Evolutionary conservation across 2,113 vertebrate genomes (phyloP).

Genomic region (Chunga burmeisteri): DNA sequence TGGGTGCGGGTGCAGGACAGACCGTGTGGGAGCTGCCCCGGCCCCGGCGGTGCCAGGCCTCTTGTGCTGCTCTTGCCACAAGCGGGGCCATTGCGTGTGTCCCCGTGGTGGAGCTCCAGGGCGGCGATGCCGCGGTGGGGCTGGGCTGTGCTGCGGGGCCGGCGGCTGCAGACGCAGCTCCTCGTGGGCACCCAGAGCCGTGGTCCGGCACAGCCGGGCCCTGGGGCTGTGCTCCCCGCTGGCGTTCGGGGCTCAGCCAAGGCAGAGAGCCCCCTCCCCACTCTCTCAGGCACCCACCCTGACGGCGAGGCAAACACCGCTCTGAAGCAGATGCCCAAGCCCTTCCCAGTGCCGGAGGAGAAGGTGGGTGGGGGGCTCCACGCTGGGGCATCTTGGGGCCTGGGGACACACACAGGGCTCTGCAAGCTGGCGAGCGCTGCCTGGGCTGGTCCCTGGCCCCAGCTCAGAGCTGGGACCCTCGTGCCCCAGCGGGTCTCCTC

Average conservation of each 20-base stretch:
- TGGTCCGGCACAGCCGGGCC: neutral
- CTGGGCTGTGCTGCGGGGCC: neutral
- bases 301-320: rapidly evolving
- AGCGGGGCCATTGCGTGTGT: neutral
- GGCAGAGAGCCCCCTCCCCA: neutral
- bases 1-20: neutral
- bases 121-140: neutral
- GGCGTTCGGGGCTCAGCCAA: rapidly evolving
- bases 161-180: neutral
- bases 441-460: neutral
- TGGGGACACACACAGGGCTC: neutral
- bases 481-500: neutral
- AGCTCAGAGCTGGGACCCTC: no score
- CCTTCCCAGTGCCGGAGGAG: neutral
- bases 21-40: no score
- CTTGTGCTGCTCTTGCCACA: neutral
- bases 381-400: neutral
- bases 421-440: neutral
- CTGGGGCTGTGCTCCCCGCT: neutral
- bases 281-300: neutral
- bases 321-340: neutral
- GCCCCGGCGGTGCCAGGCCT: neutral
- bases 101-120: neutral
- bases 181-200: neutral
- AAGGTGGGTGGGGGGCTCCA: neutral